These are phyloP conservation scores for Magallana gigas DNA, from an alignment of 1,140 invertebrate genomes.

Conservation along the genomic window DNA sequence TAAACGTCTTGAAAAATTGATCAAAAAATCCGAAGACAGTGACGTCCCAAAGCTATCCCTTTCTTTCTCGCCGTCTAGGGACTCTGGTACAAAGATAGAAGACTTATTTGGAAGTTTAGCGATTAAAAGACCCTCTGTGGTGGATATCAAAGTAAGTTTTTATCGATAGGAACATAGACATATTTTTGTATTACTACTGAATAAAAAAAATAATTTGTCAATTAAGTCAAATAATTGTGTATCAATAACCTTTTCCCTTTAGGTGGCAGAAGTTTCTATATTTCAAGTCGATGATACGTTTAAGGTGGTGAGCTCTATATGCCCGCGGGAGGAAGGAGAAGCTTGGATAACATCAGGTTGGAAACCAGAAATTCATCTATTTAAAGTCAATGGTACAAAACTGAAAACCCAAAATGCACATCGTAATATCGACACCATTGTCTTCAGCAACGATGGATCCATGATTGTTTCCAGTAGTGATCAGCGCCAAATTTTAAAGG, in stretches of 20 bases:
- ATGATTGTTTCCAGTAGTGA: conserved; percentile 47
- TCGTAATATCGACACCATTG: conserved; percentile 46
- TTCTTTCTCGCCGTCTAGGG: conserved; percentile 37
- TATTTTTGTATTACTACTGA: too few species aligned
- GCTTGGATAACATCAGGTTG: conserved; percentile 49
- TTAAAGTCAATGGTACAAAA: conserved; percentile 45
- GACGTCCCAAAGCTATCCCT: conserved; percentile 19
- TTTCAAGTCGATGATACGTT: conserved; percentile 53
- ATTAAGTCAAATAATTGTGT: too few species aligned
- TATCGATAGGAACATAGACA: too few species aligned
- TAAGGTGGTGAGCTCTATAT: conserved; percentile 50
- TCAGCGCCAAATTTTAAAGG: conserved; percentile 42
- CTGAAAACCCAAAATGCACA: conserved; percentile 43
- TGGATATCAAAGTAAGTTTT: conserved; percentile 42
- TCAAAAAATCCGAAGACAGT: background rate
- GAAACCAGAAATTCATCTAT: conserved; percentile 51
- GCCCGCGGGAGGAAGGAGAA: conserved; percentile 41
- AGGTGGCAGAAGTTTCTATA: conserved; percentile 47
- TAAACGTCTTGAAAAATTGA: conserved; percentile 42
- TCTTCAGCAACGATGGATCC: conserved; percentile 35
- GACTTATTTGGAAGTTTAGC: conserved; percentile 43
- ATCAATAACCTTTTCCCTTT: background rate
- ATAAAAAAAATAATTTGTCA: too few species aligned
- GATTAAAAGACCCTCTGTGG: conserved; percentile 5
- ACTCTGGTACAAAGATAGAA: conserved; percentile 38